Conservation (phyloP, 2,888 invertebrate genomes). For the Andrena praecox region DNA sequence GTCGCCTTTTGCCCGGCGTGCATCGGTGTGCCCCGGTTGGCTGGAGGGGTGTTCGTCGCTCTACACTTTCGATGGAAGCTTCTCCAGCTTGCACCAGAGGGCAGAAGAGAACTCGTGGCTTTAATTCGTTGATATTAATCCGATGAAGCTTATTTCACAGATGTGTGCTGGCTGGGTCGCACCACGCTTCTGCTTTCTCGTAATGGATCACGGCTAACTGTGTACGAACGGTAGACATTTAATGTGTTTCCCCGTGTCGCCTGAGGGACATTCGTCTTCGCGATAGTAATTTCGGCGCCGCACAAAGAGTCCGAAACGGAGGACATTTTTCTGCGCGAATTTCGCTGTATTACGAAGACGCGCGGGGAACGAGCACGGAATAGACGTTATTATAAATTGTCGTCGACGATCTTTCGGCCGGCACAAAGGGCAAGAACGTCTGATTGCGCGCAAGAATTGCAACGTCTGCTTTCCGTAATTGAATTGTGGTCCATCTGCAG, state of each 20-base stretch:
- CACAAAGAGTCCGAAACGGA: conserved; percentile 37
- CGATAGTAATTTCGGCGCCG: conserved; percentile 43
- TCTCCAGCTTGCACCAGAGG: neutral
- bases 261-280: conserved; percentile 49
- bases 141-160: conserved; percentile 28
- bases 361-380: neutral
- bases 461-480: neutral
- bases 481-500: neutral
- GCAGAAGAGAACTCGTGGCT: neutral
- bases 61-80: neutral
- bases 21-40: neutral
- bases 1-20: neutral
- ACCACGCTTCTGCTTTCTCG: neutral
- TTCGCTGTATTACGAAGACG: conserved; percentile 26
- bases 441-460: conserved; percentile 13
- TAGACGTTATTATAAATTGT: conserved; percentile 47
- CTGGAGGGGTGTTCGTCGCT: neutral
- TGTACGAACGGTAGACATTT: conserved; percentile 31
- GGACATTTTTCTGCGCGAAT: conserved; percentile 44
- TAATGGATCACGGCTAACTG: conserved; percentile 15
- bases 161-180: neutral
- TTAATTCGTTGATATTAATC: conserved; percentile 40
- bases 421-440: neutral
- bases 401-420: neutral
- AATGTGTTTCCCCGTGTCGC: conserved; percentile 37